Base-by-base conservation (phyloP, 2,113 vertebrate species). In the Hemiprocne comata region DNA sequence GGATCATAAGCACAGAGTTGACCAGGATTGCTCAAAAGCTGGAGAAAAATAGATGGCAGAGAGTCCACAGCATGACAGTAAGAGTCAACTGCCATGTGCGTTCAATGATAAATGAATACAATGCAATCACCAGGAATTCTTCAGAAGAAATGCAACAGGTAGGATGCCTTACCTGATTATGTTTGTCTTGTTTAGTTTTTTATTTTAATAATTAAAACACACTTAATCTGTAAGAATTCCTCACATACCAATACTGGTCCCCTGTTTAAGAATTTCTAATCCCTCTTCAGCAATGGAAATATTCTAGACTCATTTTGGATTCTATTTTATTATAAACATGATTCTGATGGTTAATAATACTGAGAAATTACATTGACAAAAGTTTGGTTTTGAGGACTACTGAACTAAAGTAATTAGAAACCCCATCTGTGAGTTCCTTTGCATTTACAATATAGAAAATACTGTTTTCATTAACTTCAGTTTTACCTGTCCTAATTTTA, bases 1-100 rank as follows among this genome's bases (percentile, higher is more conserved):
- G 99, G 97, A 99, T 99, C 88, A 99, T 99, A 89, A 99, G 99
- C 97, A 99, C 99, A 0, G 99, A 99, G 90, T 96, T 99, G 83
- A 99, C 98, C 25, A 99, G 99, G 97, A 99, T 99, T 66, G 99
- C 99, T 78, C 99, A 99, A 93, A 98, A 99, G 66, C 95, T 99
- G 95, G 99, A 99, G 96, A 99, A 99, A 90, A 98, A 98, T 3
- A 98, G 98, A 60, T 99, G 99, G 99, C 99, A 99, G 23, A 98
- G 98, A 9, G 98, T 99, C 7, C 99, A 99, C 93, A 98, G 98
- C 96, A 98, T 99, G 36, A 99, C 99, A 3, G 98, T 99, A 33
- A 98, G 99, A 40, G 98, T 99, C 29, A 98, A 99, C 79, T 99
- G 99, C 94, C 99, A 99, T 0, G 99, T 99, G 28, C 98, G 98